Base-by-base conservation (phyloP, 2,797 vertebrate genomes). In the Lithobates pipiens region DNA sequence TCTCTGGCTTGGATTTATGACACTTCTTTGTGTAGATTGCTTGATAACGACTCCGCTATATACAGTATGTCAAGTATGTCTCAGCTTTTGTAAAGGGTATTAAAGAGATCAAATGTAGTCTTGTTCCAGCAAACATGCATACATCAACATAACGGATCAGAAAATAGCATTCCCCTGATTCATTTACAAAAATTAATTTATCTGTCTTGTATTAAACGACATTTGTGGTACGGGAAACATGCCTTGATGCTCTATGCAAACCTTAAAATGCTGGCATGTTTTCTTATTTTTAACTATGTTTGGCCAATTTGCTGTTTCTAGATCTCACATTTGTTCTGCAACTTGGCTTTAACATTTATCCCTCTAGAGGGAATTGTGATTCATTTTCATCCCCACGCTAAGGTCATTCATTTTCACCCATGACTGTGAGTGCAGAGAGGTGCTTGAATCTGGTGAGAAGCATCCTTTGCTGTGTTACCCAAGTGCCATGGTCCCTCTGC, bases 21-120 rank as follows among this genome's bases (percentile, higher is more conserved):
- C 76, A 54, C 84, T 80, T 79, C 54, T 69, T 25, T 77, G 70
- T 46, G 27, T 44, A 68, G 23, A 57, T 67, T 13, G 44, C 29
- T 61, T 61, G 54, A 23, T 61, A 61, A 61, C 54, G 21, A 8
- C 54, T 61, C 54, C 61, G 77, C 42, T 68, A 63, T 63, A 75
- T 61, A 32, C 32, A 32, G 1, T 2, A 79, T 74, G 77, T 73
- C 84, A 80, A 57, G 39, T 69, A 72, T 85, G 57, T 79, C 69
- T 65, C 1, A 23, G 8, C 68, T 63, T 61, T 71, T 34, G 25
- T 25, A 46, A 57, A 25, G n/a, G 32, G 46, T 61, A 18, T 71
- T 76, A 18, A 29, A 57, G 23, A 32, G 54, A 61, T n/a, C 21
- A 61, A 61, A 23, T 18, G 34, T 39, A 13, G 32, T 34, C 72